phyloP scores from a whole-genome alignment of 2,888 invertebrate species.

The Leptura quadrifasciata region DNA sequence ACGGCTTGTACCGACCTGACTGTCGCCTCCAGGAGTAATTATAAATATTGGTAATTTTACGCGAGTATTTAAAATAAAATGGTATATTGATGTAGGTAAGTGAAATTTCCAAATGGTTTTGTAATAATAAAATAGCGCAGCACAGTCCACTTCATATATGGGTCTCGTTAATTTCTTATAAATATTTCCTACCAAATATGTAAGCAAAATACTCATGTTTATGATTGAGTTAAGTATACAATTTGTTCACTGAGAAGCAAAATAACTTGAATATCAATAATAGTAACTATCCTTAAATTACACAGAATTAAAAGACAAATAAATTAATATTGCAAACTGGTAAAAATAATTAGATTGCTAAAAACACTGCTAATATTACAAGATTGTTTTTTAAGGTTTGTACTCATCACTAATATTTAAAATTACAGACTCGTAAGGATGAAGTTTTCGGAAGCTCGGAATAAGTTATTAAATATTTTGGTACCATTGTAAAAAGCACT shows the following conservation, averaged over 20 bases:
- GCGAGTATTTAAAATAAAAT: not conserved
- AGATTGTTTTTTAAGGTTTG: too few species aligned
- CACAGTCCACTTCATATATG: slow-evolving; percentile 31
- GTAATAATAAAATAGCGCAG: slow-evolving; percentile 22
- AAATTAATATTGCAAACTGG: too few species aligned
- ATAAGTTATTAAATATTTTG: too few species aligned
- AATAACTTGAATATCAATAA: too few species aligned
- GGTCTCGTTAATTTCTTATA: slow-evolving; percentile 16
- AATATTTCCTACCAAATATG: slow-evolving; percentile 15
- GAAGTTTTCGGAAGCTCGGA: too few species aligned
- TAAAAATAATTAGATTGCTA: too few species aligned
- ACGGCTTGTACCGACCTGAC: not conserved
- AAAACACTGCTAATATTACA: too few species aligned
- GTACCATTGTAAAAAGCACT: too few species aligned
- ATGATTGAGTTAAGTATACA: not conserved
- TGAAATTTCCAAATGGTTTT: slow-evolving; percentile 24
- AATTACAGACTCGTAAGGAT: too few species aligned
- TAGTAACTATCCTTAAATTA: too few species aligned
- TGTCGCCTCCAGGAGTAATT: not conserved
- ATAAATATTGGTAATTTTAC: not conserved
- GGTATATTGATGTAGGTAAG: not conserved
- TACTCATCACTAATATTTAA: too few species aligned
- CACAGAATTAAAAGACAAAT: too few species aligned
- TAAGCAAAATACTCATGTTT: not conserved
- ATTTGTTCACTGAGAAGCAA: not conserved